Evolutionary conservation across 2,797 vertebrate species (phyloP), one percentile per base, ranked within the genome.

Genomic region (Masticophis lateralis): DNA sequence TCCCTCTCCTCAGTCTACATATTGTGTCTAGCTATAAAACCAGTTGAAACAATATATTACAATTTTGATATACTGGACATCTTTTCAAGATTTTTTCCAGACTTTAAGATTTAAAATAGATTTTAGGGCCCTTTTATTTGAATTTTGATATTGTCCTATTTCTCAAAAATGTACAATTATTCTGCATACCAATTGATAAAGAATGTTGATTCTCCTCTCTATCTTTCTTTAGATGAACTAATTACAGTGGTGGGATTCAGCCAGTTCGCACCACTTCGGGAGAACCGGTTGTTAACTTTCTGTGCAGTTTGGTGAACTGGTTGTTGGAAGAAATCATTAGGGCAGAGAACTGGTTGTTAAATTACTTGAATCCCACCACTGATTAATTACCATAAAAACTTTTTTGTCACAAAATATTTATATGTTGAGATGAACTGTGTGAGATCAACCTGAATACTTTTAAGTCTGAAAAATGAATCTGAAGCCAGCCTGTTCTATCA

Each of bases 1-100:
- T 69, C 6, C 27, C 12, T 90, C 37, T 9, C 79, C 43, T 95
- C 37, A 95, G 90, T 93, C 92, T 92, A 56, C 59, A 59, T 18
- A 63, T 53, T 91, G 89, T 89, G 95, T 90, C 79, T 57, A 47
- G 4, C 28, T 32, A 28, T 91, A 83, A 56, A 7, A 8, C 32
- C 7, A 14, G 55, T 16, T 60, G 2, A 92, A 94, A 60, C 93
- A 61, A 61, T 37, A 90, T 25, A 86, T 79, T 92, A 59, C 63
- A 55, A 60, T 60, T 47, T 89, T 88, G 16, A 63, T 25, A 60
- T 43, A 79, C 14, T 20, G 27, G n/a, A 63, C 93, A 51, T 91
- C 43, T 93, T 60, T 56, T 18, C 28, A 59, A n/a, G 1, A 86
- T 91, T 83, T 94, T 47, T 61, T 27, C 51, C 59, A 57, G 51